Evolutionary conservation across 2,888 invertebrate genomes (phyloP).

Genomic region (Neuroscelio doddi): DNA sequence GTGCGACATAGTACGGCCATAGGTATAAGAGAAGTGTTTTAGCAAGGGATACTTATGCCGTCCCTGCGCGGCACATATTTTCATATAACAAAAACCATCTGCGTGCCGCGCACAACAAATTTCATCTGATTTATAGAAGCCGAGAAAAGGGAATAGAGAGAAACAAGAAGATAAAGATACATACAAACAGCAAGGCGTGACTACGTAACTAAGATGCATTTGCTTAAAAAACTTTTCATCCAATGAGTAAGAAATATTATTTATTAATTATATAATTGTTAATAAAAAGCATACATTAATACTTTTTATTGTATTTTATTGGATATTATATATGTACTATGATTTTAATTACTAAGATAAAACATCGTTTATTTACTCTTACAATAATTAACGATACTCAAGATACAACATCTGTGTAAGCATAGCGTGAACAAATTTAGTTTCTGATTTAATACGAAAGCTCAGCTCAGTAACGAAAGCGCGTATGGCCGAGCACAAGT

Average conservation of each 20-base stretch:
- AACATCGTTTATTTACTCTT: too few species aligned
- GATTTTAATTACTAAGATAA: too few species aligned
- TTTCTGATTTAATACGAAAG: slow-evolving; percentile 42
- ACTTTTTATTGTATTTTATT: too few species aligned
- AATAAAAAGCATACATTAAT: too few species aligned
- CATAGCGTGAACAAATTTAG: slow-evolving; percentile 52
- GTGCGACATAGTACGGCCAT: slow-evolving; percentile 49
- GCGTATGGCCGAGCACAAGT: slow-evolving; percentile 19
- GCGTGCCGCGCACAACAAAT: slow-evolving; percentile 73
- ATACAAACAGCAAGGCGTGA: slow-evolving; percentile 42
- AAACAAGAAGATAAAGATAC: slow-evolving; percentile 40
- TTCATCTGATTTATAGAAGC: slow-evolving; percentile 71
- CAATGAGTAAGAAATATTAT: too few species aligned
- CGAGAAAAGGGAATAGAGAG: slow-evolving; percentile 45
- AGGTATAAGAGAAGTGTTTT: slow-evolving; percentile 71
- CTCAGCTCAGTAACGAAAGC: slow-evolving; percentile 12
- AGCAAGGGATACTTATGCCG: slow-evolving; percentile 71
- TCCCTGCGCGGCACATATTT: slow-evolving; percentile 72
- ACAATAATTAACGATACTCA: too few species aligned
- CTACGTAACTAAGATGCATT: slow-evolving; percentile 10
- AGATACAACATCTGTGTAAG: slow-evolving; percentile 28
- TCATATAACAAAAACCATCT: slow-evolving; percentile 73
- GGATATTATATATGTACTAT: too few species aligned
- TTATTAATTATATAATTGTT: too few species aligned
- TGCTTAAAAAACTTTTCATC: slow-evolving; percentile 11